Base-by-base conservation (phyloP, 2,113 vertebrate species). In the Thalassoma bifasciatum region DNA sequence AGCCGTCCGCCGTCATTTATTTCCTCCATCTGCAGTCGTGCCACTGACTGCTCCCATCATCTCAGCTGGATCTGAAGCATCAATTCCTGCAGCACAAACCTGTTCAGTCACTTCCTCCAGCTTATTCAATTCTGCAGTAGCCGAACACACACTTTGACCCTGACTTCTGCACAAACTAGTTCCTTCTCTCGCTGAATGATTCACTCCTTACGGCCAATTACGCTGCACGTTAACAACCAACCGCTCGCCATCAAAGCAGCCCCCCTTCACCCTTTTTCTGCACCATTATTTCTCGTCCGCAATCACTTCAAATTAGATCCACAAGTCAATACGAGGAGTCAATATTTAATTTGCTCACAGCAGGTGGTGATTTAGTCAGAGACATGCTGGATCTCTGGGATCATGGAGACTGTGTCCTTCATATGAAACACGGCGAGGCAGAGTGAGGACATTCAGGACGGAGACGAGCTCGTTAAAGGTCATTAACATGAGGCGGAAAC, bases 261-360 rank as follows among this genome's bases (percentile, higher is more conserved):
- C 12, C 51, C 38, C 22, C 30, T 14, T 4, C 16, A 63, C 21
- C 24, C 23, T 91, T 71, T 86, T 71, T 86, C 86, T 81, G 82
- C 8, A 0, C 86, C 92, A 87, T 92, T 91, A 92, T 66, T 42
- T 90, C 85, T 93, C 88, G 88, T 88, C 92, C 87, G 80, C 92
- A 93, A 94, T 91, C 93, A 85, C 93, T 93, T 93, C 93, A 94
- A 94, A 95, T 95, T 93, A 94, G 94, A 95, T 93, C 92, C 86
- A 91, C 85, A 59, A 86, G 93, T 94, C 95, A 93, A 94, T 95
- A 93, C 89, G 72, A 92, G 52, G 42, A 88, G 90, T 94, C 95
- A 92, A 94, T 95, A 95, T 95, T 95, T 95, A 94, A 95, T 95
- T 94, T 94, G 91, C 92, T 93, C 93, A 72, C 91, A 90, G 94